Conservation (phyloP, 1,140 invertebrate genomes). For the Zaprionus camerounensis region DNA sequence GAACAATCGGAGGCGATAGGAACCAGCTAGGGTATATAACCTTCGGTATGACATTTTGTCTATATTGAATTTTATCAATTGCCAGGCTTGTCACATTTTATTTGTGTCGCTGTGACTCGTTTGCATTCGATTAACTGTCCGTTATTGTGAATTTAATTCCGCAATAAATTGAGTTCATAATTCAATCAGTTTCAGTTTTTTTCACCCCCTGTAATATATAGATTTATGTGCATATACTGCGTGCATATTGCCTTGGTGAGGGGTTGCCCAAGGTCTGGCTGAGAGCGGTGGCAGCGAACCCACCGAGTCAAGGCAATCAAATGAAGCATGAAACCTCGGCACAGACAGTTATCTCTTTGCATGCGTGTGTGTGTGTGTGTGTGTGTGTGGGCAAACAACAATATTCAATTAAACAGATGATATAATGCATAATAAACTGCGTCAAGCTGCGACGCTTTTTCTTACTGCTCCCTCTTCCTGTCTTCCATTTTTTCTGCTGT, state of each 20-base stretch:
- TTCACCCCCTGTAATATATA: background rate
- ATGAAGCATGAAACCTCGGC: constrained; percentile 29
- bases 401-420: constrained; percentile 65
- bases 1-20: too few relatives aligned
- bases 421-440: constrained; percentile 48
- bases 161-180: constrained; percentile 5
- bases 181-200: constrained; percentile 5
- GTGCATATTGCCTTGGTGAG: background rate
- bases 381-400: constrained; percentile 26
- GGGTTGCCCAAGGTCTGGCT: background rate
- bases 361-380: constrained; percentile 2
- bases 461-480: background rate
- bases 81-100: background rate
- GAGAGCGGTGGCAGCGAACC: background rate
- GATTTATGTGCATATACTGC: background rate
- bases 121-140: constrained; percentile 8
- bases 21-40: too few relatives aligned
- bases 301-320: constrained; percentile 2
- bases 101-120: background rate
- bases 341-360: background rate
- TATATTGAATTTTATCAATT: constrained; percentile 2
- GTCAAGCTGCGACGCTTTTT: constrained; percentile 38
- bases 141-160: constrained; percentile 11
- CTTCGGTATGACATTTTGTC: background rate
- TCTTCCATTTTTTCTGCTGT: background rate